Percentiles rank a stretch among this genome's conserved stretches.
These are phyloP conservation scores for Upupa epops DNA, from an alignment of 2,113 vertebrate genomes.

Conservation along the genomic window DNA sequence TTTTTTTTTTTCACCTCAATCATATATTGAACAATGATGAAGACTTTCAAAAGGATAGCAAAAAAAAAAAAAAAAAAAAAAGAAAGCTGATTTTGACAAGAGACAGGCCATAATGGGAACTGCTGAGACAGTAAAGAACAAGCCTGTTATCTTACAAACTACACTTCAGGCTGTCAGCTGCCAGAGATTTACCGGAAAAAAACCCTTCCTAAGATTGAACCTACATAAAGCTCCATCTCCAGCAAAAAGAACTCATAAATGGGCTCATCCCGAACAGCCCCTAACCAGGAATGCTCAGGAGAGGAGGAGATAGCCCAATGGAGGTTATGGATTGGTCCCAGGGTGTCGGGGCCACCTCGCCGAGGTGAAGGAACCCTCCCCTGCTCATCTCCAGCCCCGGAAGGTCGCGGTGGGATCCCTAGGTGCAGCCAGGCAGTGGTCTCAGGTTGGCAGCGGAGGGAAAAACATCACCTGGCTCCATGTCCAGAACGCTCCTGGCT, in stretches of 20 bases:
- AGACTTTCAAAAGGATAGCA: not conserved
- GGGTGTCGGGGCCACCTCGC: not conserved
- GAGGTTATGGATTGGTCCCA: no score
- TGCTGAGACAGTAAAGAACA: constrained; percentile 65
- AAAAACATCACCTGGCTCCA: not conserved
- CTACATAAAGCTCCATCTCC: not conserved
- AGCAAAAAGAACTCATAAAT: not conserved
- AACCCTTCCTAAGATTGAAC: constrained; percentile 3
- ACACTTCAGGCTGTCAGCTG: constrained; percentile 72
- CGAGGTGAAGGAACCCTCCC: not conserved
- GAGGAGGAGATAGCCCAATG: no score
- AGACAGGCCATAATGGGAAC: constrained; percentile 60
- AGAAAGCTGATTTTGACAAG: constrained; percentile 54
- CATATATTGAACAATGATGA: not conserved
- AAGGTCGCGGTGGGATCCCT: not conserved
- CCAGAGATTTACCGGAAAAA: constrained; percentile 66
- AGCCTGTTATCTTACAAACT: constrained; percentile 70
- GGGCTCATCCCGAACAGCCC: not conserved
- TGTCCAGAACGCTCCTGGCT: no score
- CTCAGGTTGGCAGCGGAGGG: not conserved
- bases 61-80: not conserved
- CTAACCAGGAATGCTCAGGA: not conserved
- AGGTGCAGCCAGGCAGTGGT: not conserved
- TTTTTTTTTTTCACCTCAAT: not conserved
- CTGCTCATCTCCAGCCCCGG: not conserved